These are phyloP conservation scores for Pelosia muscerda DNA, from an alignment of 2,888 invertebrate species.

Conservation along the genomic window DNA sequence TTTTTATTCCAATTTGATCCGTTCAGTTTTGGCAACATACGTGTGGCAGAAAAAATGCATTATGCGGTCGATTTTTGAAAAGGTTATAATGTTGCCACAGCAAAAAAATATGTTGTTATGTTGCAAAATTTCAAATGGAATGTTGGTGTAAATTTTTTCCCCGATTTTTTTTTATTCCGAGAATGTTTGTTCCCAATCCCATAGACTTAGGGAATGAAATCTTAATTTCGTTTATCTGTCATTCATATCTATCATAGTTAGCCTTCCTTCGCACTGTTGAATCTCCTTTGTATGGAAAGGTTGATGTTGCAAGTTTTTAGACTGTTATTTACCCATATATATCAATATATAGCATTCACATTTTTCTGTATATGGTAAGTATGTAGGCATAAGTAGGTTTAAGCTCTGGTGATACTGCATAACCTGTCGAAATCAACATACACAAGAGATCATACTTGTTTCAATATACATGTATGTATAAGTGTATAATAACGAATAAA, in stretches of 20 bases:
- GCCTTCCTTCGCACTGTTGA: slow-evolving; percentile 74
- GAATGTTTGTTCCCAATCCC: slow-evolving; percentile 88
- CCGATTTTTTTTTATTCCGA: slow-evolving; percentile 69
- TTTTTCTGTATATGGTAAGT: slow-evolving; percentile 64
- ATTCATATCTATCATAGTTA: slow-evolving; percentile 81
- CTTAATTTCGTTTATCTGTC: slow-evolving; percentile 68
- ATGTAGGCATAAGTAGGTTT: slow-evolving; percentile 51
- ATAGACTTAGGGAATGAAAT: slow-evolving; percentile 83
- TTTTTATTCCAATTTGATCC: slow-evolving; percentile 83
- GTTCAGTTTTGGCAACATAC: slow-evolving; percentile 78
- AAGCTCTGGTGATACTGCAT: slow-evolving; percentile 62
- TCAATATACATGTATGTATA: too few relatives aligned
- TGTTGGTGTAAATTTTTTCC: slow-evolving; percentile 88
- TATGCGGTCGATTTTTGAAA: slow-evolving; percentile 42
- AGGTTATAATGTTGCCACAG: slow-evolving; percentile 75
- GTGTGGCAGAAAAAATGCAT: slow-evolving; percentile 19
- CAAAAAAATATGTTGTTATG: slow-evolving; percentile 64
- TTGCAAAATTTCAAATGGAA: slow-evolving; percentile 88
- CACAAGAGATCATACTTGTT: background rate
- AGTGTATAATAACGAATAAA: too few relatives aligned
- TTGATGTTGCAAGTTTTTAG: slow-evolving; percentile 79
- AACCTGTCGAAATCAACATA: slow-evolving; percentile 36
- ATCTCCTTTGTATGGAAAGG: slow-evolving; percentile 77
- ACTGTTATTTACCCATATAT: slow-evolving; percentile 59
- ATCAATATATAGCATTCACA: slow-evolving; percentile 44